A percentile compares a stretch with the other conserved stretches of the same genome.
Evolutionary conservation across 2,797 vertebrate genomes (phyloP).

Genomic region (Chelon labrosus): DNA sequence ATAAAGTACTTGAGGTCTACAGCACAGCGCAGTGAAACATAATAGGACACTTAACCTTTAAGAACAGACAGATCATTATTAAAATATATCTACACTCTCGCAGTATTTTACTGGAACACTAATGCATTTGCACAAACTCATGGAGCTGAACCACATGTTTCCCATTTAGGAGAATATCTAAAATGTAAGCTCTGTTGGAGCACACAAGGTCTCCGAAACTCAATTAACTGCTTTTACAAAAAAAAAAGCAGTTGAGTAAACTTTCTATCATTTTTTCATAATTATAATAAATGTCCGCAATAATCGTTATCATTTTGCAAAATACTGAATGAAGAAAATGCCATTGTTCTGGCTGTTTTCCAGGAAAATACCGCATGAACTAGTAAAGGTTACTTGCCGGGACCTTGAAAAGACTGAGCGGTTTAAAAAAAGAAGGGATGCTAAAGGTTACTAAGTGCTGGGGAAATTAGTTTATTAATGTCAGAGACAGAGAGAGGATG

Average conservation of each 20-base stretch:
- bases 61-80: constrained; percentile 3
- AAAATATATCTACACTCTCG: constrained; percentile 1
- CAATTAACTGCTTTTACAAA: not conserved
- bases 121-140: constrained; percentile 7
- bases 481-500: constrained; percentile 6
- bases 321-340: not conserved
- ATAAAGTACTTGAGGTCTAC: not conserved
- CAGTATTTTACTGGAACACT: constrained; percentile 4
- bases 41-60: constrained; percentile 28
- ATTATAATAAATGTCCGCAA: not conserved
- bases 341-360: constrained; percentile 13
- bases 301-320: constrained; percentile 20
- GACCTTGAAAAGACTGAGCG: constrained; percentile 3
- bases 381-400: constrained; percentile 10
- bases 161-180: constrained; percentile 2
- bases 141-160: not conserved
- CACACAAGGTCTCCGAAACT: not conserved
- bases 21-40: not conserved
- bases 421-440: constrained; percentile 29
- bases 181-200: not conserved
- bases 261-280: constrained; percentile 2
- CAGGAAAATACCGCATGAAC: constrained; percentile 2
- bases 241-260: not conserved
- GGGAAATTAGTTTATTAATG: constrained; percentile 47
- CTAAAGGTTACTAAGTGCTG: constrained; percentile 52